phyloP scores from a whole-genome alignment of 1,140 invertebrate genomes.

The Drosophila pruinosa region DNA sequence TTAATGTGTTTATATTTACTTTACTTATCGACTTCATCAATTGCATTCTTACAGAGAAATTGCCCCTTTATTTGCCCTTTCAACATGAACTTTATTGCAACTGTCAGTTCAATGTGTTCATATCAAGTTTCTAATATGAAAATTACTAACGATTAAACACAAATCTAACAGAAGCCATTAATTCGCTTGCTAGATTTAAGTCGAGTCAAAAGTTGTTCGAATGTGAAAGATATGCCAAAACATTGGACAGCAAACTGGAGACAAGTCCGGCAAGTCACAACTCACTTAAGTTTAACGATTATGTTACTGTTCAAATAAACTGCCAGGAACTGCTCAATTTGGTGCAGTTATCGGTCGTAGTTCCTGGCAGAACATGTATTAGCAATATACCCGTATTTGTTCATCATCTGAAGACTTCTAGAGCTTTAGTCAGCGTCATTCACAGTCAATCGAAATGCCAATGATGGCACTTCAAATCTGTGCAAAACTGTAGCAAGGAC shows the following conservation, averaged over 20 bases:
- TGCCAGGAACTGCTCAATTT: conserved; percentile 35
- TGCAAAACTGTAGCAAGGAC: not conserved
- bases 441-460: conserved; percentile 37
- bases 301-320: conserved; percentile 40
- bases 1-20: too few species aligned
- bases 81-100: too few species aligned
- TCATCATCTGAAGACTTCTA: conserved; percentile 20
- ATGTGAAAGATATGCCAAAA: not conserved
- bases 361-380: not conserved
- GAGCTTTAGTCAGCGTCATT: conserved; percentile 21
- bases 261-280: not conserved
- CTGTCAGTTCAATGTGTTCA: not conserved
- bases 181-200: conserved; percentile 3
- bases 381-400: conserved; percentile 16
- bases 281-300: conserved; percentile 42
- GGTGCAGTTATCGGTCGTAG: conserved; percentile 8
- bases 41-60: too few species aligned
- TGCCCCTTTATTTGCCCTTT: too few species aligned
- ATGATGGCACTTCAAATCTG: conserved; percentile 16
- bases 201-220: not conserved
- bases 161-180: not conserved
- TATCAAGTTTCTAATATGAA: too few species aligned
- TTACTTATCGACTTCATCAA: too few species aligned
- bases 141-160: not conserved
- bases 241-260: not conserved